These are phyloP conservation scores for Laterallus jamaicensis DNA, from an alignment of 2,113 vertebrate species.

Conservation along the genomic window DNA sequence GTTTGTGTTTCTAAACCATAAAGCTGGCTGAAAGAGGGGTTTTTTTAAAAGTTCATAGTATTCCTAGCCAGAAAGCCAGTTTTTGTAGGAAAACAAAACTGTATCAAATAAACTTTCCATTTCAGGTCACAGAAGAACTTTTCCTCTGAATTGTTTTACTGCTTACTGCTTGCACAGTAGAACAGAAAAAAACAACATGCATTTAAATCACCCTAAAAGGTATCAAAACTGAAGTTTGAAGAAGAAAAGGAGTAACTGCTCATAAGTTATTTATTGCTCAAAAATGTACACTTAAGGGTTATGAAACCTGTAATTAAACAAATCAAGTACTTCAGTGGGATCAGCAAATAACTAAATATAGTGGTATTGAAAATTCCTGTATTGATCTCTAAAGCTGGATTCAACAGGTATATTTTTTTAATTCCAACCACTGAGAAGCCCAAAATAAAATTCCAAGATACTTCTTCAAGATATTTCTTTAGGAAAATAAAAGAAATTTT, in stretches of 20 bases:
- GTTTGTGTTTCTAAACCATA: background rate
- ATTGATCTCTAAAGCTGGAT: background rate
- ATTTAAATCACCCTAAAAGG: background rate
- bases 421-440: background rate
- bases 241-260: background rate
- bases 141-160: background rate
- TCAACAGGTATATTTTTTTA: background rate
- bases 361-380: background rate
- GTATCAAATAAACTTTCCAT: background rate
- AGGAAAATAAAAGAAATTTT: background rate
- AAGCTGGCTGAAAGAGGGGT: background rate
- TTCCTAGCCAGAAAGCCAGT: background rate
- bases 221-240: background rate
- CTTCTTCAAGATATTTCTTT: background rate
- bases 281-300: background rate
- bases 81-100: background rate
- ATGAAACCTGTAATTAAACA: background rate
- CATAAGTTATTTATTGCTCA: background rate
- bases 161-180: background rate
- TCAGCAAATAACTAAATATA: background rate
- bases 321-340: background rate
- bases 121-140: background rate
- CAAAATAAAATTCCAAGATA: background rate
- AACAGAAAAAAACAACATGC: background rate
- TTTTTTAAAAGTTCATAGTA: background rate